Evolutionary conservation across 1,140 invertebrate species (phyloP).

Genomic region (Phortica variegata): DNA sequence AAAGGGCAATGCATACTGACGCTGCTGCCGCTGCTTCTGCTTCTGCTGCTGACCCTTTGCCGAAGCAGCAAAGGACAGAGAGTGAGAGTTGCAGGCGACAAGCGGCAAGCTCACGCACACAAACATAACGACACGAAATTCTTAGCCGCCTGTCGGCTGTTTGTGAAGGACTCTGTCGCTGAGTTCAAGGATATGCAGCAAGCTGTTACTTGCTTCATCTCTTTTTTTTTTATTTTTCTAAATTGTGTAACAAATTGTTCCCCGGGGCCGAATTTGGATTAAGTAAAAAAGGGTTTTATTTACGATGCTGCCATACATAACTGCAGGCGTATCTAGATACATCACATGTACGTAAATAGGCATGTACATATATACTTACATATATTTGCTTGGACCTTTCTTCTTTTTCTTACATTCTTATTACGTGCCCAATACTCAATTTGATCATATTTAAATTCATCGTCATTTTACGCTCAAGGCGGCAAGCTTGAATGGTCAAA

Average conservation of each 20-base stretch:
- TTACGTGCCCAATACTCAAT: slow-evolving; percentile 55
- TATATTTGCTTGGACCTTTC: slow-evolving; percentile 4
- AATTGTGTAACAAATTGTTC: slow-evolving; percentile 55
- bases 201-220: slow-evolving; percentile 1
- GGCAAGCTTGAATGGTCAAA: slow-evolving; percentile 46
- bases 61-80: too few species aligned
- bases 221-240: slow-evolving; percentile 29
- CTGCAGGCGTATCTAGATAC: slow-evolving; percentile 8
- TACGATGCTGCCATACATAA: slow-evolving; percentile 53
- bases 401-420: slow-evolving; percentile 28
- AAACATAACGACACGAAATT: slow-evolving; percentile 25
- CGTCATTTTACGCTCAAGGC: slow-evolving; percentile 41
- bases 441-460: slow-evolving; percentile 55
- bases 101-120: slow-evolving; percentile 1
- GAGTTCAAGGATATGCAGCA: slow-evolving; percentile 20
- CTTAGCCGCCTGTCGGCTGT: slow-evolving; percentile 19
- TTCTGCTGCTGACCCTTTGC: slow-evolving; percentile 32
- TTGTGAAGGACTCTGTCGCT: slow-evolving; percentile 1
- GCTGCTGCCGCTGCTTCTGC: too few species aligned
- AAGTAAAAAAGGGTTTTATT: slow-evolving; percentile 55
- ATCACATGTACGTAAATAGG: not conserved
- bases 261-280: slow-evolving; percentile 53
- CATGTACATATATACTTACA: slow-evolving; percentile 1
- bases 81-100: too few species aligned
- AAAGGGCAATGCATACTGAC: slow-evolving; percentile 46